Conservation (phyloP, 2,113 vertebrate genomes). For the Verasper variegatus region DNA sequence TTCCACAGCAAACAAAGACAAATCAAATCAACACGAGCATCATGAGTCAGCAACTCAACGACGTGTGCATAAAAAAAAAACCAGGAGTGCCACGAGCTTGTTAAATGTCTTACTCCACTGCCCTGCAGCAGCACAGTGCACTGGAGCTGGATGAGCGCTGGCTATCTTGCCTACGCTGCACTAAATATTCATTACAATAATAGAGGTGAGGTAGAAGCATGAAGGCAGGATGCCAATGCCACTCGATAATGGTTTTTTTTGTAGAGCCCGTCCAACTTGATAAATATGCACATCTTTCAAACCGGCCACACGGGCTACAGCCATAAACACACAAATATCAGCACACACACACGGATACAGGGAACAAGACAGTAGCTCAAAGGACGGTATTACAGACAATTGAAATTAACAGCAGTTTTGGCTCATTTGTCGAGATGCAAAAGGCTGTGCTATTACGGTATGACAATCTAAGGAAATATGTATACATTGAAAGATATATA, state of each 20-base stretch:
- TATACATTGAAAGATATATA: too few relatives aligned
- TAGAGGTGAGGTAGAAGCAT: conserved; percentile 23
- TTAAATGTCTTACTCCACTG: neutral
- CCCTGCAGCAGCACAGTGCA: conserved; percentile 3
- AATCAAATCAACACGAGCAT: neutral
- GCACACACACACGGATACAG: too few relatives aligned
- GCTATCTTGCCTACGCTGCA: conserved; percentile 24
- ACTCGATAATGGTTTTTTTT: neutral
- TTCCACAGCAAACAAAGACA: neutral
- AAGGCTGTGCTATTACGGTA: conserved; percentile 3
- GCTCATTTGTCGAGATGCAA: too few relatives aligned
- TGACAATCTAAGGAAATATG: conserved; percentile 15
- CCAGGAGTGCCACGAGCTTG: neutral
- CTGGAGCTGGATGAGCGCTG: conserved; percentile 6
- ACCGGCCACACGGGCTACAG: too few relatives aligned
- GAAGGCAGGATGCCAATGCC: conserved; percentile 11
- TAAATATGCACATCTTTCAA: neutral
- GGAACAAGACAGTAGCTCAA: too few relatives aligned
- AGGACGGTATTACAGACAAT: too few relatives aligned
- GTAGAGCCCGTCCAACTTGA: neutral
- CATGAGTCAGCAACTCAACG: neutral
- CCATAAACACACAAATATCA: too few relatives aligned
- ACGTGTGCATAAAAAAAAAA: conserved; percentile 2
- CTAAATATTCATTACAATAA: conserved; percentile 65
- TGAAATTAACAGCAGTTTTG: too few relatives aligned